Base-by-base conservation (phyloP, 64 coral and sea anemone species). In the Trachythela sp. region DNA sequence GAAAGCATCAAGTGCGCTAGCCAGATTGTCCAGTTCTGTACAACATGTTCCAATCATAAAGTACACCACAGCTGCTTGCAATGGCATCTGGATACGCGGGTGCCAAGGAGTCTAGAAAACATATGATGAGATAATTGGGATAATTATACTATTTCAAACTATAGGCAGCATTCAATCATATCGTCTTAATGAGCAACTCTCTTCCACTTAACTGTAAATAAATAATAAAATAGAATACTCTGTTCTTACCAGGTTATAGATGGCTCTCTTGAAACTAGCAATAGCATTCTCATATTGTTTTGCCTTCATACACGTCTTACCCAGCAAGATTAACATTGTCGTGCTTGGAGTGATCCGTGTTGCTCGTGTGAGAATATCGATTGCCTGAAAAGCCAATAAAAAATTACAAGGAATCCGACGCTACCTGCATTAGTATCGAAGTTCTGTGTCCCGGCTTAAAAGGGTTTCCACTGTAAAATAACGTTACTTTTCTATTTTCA, bases 221-320 rank as follows among this genome's bases (percentile, higher is more conserved):
- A 6, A 64, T 64, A 8, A 20, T 20, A 6, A 22, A 22, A n/a
- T n/a, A n/a, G n/a, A n/a, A n/a, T n/a, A n/a, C 42, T 45, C 11
- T 64, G 20, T 64, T 64, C 91, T 42, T 91, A 97, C 95, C 95
- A 97, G 87, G 83, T 92, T 91, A 27, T 56, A 52, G 37, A 97
- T 90, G 36, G 95, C 95, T 83, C 76, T 91, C 39, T 92, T 31
- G 49, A 97, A 97, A 22, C 93, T 94, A 7, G 41, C 40, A 50
- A 97, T 97, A 49, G 95, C 95, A 14, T 94, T 71, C 70, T 87
- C 83, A 88, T 92, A 97, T n/a, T 67, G 54, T 70, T 97, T 97
- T 18, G 93, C 91, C 49, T 97, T 97, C 95, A 97, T 97, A 67
- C 94, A 90, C n/a, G 95, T 97, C 56, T 97, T 97, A 2, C 95